These are phyloP conservation scores for Aricia agestis DNA, from an alignment of 1,140 invertebrate species.

Conservation along the genomic window DNA sequence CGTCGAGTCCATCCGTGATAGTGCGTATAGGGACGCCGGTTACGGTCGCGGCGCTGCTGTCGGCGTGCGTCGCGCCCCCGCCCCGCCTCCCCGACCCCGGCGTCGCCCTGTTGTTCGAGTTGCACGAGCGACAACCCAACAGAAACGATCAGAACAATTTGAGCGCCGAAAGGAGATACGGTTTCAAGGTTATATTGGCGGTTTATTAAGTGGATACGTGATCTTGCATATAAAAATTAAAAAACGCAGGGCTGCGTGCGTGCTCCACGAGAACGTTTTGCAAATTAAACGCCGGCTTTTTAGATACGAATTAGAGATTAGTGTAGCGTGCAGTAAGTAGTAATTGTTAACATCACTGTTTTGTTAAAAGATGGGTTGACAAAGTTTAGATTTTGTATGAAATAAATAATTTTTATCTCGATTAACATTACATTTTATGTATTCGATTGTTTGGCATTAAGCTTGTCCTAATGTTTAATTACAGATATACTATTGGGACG, in stretches of 20 bases:
- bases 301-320: no score
- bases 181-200: slow-evolving; percentile 52
- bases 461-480: no score
- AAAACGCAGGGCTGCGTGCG: no score
- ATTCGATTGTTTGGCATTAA: no score
- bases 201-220: background rate
- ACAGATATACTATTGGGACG: slow-evolving; percentile 72
- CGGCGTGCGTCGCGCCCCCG: slow-evolving; percentile 58
- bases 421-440: no score
- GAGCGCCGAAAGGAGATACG: slow-evolving; percentile 49
- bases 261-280: no score
- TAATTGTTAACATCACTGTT: no score
- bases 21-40: slow-evolving; percentile 66
- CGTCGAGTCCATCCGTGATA: slow-evolving; percentile 42
- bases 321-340: no score
- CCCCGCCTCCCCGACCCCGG: slow-evolving; percentile 66
- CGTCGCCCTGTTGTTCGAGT: slow-evolving; percentile 61
- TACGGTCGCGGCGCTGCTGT: slow-evolving; percentile 62
- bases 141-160: slow-evolving; percentile 41
- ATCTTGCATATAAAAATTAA: background rate
- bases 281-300: no score
- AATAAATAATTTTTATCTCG: no score
- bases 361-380: no score
- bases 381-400: no score
- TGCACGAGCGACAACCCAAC: slow-evolving; percentile 59